phyloP scores from a whole-genome alignment of 1,140 invertebrate genomes.

The Trichonephila clavipes region DNA sequence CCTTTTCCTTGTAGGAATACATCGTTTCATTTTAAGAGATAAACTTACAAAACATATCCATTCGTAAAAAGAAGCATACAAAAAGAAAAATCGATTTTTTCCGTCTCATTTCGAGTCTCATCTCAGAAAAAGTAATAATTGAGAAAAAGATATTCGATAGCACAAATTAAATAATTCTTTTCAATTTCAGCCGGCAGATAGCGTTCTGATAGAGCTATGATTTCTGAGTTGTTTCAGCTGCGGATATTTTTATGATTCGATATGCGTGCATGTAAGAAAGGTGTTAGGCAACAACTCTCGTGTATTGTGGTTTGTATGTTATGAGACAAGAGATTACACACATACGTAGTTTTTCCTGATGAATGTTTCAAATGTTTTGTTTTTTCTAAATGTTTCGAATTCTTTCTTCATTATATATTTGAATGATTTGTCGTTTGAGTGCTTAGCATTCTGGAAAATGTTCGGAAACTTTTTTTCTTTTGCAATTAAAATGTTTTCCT shows the following conservation, averaged over 20 bases:
- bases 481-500: no score
- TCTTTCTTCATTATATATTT: no score
- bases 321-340: background rate
- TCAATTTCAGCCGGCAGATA: background rate
- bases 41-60: background rate
- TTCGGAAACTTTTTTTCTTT: no score
- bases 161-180: background rate
- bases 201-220: background rate
- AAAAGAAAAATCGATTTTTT: background rate
- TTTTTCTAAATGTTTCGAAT: no score
- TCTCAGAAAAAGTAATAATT: background rate
- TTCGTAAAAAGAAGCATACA: background rate
- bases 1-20: background rate
- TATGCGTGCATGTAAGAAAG: background rate
- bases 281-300: background rate
- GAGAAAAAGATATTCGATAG: no score
- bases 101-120: background rate
- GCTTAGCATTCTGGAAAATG: no score
- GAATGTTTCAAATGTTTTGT: background rate
- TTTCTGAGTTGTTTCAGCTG: background rate
- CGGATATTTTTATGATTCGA: background rate
- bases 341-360: background rate
- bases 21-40: background rate
- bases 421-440: no score
- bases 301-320: background rate